phyloP scores from a whole-genome alignment of 2,888 invertebrate species.

The Scaptomyza caliginosa region DNA sequence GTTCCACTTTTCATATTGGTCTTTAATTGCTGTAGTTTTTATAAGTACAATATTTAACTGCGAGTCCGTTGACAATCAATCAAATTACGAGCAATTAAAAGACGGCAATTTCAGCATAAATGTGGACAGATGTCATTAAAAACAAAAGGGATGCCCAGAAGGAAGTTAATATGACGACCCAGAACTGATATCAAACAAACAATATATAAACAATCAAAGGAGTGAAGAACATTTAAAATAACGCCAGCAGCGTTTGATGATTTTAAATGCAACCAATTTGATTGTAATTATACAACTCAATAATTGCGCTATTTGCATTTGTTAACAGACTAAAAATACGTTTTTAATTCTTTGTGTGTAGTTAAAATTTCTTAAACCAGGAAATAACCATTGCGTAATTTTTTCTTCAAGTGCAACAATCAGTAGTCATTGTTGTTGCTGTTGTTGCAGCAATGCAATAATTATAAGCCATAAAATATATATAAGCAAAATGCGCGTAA shows the following conservation, averaged over 20 bases:
- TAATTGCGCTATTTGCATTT: too few species aligned
- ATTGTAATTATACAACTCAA: neutral
- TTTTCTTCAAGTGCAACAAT: neutral
- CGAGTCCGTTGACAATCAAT: conserved; percentile 42
- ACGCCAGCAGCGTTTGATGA: conserved; percentile 5
- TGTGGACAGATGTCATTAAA: conserved; percentile 57
- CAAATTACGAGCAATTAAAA: conserved; percentile 54
- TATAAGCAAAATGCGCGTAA: conserved; percentile 50
- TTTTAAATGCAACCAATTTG: neutral
- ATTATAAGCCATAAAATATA: conserved; percentile 30
- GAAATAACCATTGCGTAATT: neutral
- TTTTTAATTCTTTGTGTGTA: neutral
- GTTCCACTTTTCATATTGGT: neutral
- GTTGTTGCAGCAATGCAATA: conserved; percentile 36
- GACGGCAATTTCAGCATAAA: conserved; percentile 32
- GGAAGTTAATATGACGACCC: conserved; percentile 5
- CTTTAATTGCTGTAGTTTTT: neutral
- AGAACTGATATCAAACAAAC: conserved; percentile 4
- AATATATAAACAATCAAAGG: conserved; percentile 26
- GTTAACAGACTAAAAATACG: too few species aligned
- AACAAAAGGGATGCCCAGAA: conserved; percentile 26
- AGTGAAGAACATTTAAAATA: conserved; percentile 25
- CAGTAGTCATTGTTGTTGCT: neutral
- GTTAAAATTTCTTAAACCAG: neutral
- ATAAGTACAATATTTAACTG: neutral